A percentile compares a stretch with the other conserved stretches of the same genome.
These are phyloP conservation scores for Anabas testudineus DNA, from an alignment of 2,797 vertebrate species.

Conservation along the genomic window DNA sequence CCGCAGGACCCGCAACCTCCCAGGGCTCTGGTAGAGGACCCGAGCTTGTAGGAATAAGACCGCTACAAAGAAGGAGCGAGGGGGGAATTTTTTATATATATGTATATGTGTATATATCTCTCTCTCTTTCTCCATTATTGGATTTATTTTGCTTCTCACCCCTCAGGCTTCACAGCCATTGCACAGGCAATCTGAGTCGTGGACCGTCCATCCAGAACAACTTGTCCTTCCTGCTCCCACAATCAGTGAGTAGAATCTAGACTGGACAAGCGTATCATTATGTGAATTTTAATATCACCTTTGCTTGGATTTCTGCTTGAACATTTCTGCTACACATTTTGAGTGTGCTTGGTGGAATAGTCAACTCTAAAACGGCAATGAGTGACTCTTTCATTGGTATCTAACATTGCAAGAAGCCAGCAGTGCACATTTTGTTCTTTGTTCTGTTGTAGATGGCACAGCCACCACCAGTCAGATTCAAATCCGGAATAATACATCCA, in stretches of 20 bases:
- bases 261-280: neutral
- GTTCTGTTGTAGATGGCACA: conserved; percentile 80
- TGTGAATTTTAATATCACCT: neutral
- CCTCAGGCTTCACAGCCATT: conserved; percentile 56
- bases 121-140: too few species aligned
- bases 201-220: conserved; percentile 89
- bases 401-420: neutral
- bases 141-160: too few species aligned
- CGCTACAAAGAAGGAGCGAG: too few species aligned
- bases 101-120: too few species aligned
- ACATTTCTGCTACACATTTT: neutral
- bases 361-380: neutral
- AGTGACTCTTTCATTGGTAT: neutral
- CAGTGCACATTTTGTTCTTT: neutral
- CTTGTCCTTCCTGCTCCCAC: conserved; percentile 87
- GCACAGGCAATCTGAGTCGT: conserved; percentile 75
- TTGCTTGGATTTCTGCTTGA: neutral
- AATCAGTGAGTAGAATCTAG: conserved; percentile 84
- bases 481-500: conserved; percentile 87
- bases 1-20: too few species aligned
- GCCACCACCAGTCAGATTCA: conserved; percentile 85
- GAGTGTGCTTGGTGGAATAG: neutral
- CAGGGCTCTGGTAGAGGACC: too few species aligned
- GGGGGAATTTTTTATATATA: too few species aligned
- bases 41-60: too few species aligned